Conservation (phyloP, 2,797 vertebrate species). For the Eulemur mongoz region DNA sequence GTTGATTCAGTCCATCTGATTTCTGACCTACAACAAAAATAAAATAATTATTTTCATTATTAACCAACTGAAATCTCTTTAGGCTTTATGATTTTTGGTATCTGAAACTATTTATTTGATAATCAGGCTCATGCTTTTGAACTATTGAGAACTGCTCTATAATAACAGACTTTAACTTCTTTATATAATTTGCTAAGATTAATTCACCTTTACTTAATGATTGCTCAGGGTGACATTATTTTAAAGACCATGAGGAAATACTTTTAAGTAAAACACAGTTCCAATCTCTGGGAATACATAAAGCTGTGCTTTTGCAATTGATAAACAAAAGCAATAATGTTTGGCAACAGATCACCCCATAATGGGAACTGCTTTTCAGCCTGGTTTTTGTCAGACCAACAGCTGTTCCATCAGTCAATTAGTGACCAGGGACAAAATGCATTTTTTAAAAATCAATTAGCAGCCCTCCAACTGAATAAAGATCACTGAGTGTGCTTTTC, state of each 20-base stretch:
- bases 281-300: neutral
- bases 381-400: slow-evolving; percentile 50
- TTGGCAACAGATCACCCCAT: slow-evolving; percentile 49
- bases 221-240: slow-evolving; percentile 52
- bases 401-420: slow-evolving; percentile 70
- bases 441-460: slow-evolving; percentile 75
- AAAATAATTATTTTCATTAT: slow-evolving; percentile 80
- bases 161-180: slow-evolving; percentile 60
- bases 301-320: neutral
- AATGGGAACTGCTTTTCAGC: slow-evolving; percentile 51
- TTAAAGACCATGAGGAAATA: slow-evolving; percentile 13
- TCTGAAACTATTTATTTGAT: slow-evolving; percentile 75
- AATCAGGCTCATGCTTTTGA: slow-evolving; percentile 60
- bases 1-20: slow-evolving; percentile 63
- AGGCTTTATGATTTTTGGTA: slow-evolving; percentile 69
- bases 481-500: slow-evolving; percentile 61
- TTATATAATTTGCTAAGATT: slow-evolving; percentile 48
- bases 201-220: slow-evolving; percentile 52
- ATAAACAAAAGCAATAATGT: slow-evolving; percentile 36
- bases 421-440: slow-evolving; percentile 55
- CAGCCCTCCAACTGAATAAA: slow-evolving; percentile 59
- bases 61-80: slow-evolving; percentile 63
- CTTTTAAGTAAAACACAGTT: slow-evolving; percentile 15
- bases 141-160: slow-evolving; percentile 65
- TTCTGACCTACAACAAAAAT: slow-evolving; percentile 62